phyloP scores from a whole-genome alignment of 2,888 invertebrate genomes.

The Meiosimyza decipiens region DNA sequence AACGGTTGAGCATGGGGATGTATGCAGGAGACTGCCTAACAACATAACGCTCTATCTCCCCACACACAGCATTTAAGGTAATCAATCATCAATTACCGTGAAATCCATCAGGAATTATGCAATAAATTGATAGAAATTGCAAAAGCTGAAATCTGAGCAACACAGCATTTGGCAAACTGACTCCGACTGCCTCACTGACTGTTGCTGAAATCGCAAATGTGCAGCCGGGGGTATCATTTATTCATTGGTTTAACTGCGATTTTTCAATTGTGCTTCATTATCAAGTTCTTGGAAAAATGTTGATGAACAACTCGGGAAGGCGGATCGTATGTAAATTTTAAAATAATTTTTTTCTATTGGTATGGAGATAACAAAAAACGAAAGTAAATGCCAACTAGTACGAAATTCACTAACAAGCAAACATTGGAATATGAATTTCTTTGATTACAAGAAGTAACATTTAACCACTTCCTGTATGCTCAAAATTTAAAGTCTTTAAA shows the following conservation, averaged over 20 bases:
- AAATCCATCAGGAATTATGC: slow-evolving; percentile 64
- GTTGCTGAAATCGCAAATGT: slow-evolving; percentile 15
- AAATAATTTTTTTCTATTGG: too few species aligned
- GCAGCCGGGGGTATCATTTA: slow-evolving; percentile 8
- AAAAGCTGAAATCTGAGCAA: not conserved
- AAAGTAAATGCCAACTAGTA: too few species aligned
- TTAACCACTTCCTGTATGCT: too few species aligned
- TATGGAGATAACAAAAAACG: too few species aligned
- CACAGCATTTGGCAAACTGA: not conserved
- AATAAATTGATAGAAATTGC: slow-evolving; percentile 62
- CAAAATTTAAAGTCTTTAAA: too few species aligned
- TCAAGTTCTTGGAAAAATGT: too few species aligned
- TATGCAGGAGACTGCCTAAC: not conserved
- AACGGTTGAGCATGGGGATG: not conserved
- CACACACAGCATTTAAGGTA: slow-evolving; percentile 48
- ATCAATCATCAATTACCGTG: slow-evolving; percentile 66
- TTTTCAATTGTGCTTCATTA: not conserved
- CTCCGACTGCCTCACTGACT: not conserved
- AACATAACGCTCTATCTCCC: slow-evolving; percentile 29
- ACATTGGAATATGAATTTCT: too few species aligned
- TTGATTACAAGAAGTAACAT: too few species aligned
- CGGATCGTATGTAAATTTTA: too few species aligned
- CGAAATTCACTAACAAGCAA: too few species aligned
- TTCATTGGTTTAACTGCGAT: slow-evolving; percentile 3
- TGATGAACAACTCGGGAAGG: too few species aligned